Percentiles rank a stretch among this genome's conserved stretches.
phyloP scores from a whole-genome alignment of 2,888 invertebrate genomes.

The Phragmatobia fuliginosa region DNA sequence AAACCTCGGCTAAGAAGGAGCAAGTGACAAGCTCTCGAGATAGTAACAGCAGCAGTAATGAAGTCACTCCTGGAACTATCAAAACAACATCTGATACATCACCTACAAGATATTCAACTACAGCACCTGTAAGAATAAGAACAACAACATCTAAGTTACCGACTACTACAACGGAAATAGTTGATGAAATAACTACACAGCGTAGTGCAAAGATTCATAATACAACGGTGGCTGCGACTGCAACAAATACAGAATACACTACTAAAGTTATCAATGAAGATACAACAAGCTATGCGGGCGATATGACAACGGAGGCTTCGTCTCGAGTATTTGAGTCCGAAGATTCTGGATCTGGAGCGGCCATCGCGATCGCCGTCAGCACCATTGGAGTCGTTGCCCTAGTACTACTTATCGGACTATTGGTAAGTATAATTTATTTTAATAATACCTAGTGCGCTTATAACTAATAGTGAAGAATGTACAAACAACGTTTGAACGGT shows the following conservation, averaged over 20 bases:
- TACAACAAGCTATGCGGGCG: slow-evolving; percentile 65
- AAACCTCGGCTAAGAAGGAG: slow-evolving; percentile 40
- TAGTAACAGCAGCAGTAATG: slow-evolving; percentile 76
- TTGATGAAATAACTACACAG: slow-evolving; percentile 51
- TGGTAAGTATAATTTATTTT: slow-evolving; percentile 86
- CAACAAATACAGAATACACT: slow-evolving; percentile 56
- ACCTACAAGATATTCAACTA: slow-evolving; percentile 26
- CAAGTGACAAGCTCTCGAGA: slow-evolving; percentile 52
- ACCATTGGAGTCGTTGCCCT: slow-evolving; percentile 93
- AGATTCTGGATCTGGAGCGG: slow-evolving; percentile 88
- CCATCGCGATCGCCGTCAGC: slow-evolving; percentile 93
- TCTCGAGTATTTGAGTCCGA: slow-evolving; percentile 67
- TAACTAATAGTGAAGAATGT: background rate
- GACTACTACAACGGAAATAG: slow-evolving; percentile 21
- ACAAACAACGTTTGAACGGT: background rate
- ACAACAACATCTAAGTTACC: slow-evolving; percentile 20
- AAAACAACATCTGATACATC: slow-evolving; percentile 43
- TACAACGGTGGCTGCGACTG: slow-evolving; percentile 56
- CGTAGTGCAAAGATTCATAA: slow-evolving; percentile 57
- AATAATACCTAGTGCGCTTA: background rate
- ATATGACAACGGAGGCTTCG: slow-evolving; percentile 73
- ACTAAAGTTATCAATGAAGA: slow-evolving; percentile 69
- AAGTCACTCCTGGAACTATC: slow-evolving; percentile 57
- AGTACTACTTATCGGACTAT: slow-evolving; percentile 90
- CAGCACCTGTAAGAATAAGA: slow-evolving; percentile 23